Conservation (phyloP, 2,888 invertebrate genomes). For the Salpingus planirostris region DNA sequence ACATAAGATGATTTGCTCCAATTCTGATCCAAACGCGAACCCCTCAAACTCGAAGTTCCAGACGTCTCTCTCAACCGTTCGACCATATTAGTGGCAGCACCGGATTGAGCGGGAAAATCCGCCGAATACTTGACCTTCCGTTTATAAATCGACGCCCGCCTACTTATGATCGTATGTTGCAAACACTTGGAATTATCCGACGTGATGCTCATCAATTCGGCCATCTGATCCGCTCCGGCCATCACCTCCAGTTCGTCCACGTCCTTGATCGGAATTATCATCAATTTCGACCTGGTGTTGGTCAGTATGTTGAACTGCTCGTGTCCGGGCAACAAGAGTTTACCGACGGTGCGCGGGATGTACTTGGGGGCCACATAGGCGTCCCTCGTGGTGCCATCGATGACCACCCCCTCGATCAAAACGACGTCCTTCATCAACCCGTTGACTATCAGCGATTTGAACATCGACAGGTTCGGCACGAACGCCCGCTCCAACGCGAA, state of each 20-base stretch:
- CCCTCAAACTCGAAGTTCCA: too few relatives aligned
- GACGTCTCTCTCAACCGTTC: too few relatives aligned
- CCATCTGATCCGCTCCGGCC: slow-evolving; percentile 17
- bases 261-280: slow-evolving; percentile 25
- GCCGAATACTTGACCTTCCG: too few relatives aligned
- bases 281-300: slow-evolving; percentile 38
- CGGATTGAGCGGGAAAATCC: too few relatives aligned
- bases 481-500: slow-evolving; percentile 49
- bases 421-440: slow-evolving; percentile 50
- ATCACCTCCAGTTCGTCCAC: slow-evolving; percentile 44
- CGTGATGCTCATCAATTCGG: slow-evolving; percentile 7
- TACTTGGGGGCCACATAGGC: slow-evolving; percentile 49
- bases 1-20: too few relatives aligned
- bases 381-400: slow-evolving; percentile 46
- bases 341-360: slow-evolving; percentile 39
- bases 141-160: too few relatives aligned
- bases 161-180: neutral
- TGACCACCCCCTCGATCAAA: slow-evolving; percentile 47
- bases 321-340: slow-evolving; percentile 5
- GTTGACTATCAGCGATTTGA: slow-evolving; percentile 45
- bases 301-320: slow-evolving; percentile 10
- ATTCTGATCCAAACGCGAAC: too few relatives aligned
- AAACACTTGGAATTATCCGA: neutral
- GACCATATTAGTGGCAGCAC: too few relatives aligned
- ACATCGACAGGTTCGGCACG: slow-evolving; percentile 46